phyloP scores from a whole-genome alignment of 2,888 invertebrate species.

The Microctonus brassicae region DNA sequence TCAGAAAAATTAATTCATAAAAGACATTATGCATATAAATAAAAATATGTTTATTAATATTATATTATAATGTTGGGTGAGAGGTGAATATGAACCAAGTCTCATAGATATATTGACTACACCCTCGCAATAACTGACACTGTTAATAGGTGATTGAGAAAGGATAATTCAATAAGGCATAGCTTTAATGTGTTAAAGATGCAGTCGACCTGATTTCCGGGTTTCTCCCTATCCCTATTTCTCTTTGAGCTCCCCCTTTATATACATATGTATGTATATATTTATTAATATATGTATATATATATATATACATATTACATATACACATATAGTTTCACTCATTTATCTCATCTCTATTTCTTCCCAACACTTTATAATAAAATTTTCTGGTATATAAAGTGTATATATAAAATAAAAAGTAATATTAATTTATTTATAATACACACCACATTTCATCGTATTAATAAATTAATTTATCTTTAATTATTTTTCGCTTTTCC shows the following conservation, averaged over 20 bases:
- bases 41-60: too few relatives aligned
- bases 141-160: constrained; percentile 32
- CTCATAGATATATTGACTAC: constrained; percentile 17
- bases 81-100: constrained; percentile 11
- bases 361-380: not conserved
- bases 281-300: too few relatives aligned
- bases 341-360: not conserved
- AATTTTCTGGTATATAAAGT: too few relatives aligned
- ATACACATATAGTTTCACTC: not conserved
- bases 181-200: constrained; percentile 22
- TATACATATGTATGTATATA: not conserved
- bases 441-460: too few relatives aligned
- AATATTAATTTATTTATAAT: too few relatives aligned
- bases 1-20: too few relatives aligned
- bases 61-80: too few relatives aligned
- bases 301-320: too few relatives aligned
- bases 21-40: too few relatives aligned
- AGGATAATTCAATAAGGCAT: constrained; percentile 32
- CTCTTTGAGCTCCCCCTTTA: not conserved
- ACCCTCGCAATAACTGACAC: constrained; percentile 33
- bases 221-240: not conserved
- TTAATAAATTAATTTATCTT: too few relatives aligned
- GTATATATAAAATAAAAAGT: too few relatives aligned
- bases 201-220: constrained; percentile 4
- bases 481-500: too few relatives aligned